Evolutionary conservation across 2,888 invertebrate species (phyloP), one percentile per base, ranked within the genome.

Genomic region (Graphium colonna): DNA sequence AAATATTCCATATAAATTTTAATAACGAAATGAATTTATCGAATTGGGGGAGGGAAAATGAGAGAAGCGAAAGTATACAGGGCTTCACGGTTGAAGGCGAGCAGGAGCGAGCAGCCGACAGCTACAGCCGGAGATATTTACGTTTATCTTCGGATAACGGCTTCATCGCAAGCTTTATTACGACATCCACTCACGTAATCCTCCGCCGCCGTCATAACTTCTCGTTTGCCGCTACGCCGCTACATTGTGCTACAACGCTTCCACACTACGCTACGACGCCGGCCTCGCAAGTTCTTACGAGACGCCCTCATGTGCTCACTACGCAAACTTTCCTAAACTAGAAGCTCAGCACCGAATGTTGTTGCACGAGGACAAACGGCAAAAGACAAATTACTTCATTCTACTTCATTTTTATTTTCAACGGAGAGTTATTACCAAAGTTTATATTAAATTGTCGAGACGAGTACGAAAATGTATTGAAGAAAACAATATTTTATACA

Each of bases 121-220:
- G 77, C 78, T 75, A 78, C 76, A 78, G 77, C 73, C 79, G 74
- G 78, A 82, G 82, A 87, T 87, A 86, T 89, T 88, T 87, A 88
- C 85, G 88, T 87, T 87, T 87, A 89, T 87, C 88, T 89, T 80
- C 79, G 86, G 83, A 82, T 85, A 88, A 88, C 85, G 86, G 85
- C 88, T 88, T 88, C 87, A 89, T 88, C 86, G 85, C 87, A 84
- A 88, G 88, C 89, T 89, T 88, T 89, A 89, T 89, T 88, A 87
- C 87, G 82, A 83, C 88, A 88, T 88, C 89, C 88, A 88, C 89
- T 89, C 87, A 87, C 88, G 88, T 89, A 87, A 88, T 87, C 87
- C 85, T 83, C 84, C 79, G 79, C 73, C 78, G 79, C 79, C 81
- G 83, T 88, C 88, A 89, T 89, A 89, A 89, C 85, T 88, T 77